A percentile compares a stretch with the other conserved stretches of the same genome.
phyloP scores from a whole-genome alignment of 1,140 invertebrate genomes.

The Drosophila micromelanica region DNA sequence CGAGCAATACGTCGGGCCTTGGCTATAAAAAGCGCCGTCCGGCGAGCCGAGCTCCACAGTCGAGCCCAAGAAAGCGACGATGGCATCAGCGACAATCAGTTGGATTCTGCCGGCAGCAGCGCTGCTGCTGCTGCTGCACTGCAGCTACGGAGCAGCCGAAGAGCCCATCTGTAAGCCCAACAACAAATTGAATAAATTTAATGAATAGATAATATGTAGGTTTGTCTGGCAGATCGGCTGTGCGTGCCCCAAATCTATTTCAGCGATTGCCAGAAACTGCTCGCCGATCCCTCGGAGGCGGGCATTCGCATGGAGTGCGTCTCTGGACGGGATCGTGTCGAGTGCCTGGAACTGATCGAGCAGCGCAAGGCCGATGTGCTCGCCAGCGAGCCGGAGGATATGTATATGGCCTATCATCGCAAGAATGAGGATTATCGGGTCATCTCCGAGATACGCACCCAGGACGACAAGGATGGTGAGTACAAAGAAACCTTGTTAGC shows the following conservation, averaged over 20 bases:
- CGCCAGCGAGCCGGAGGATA: conserved; percentile 90
- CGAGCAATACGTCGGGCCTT: conserved; percentile 1
- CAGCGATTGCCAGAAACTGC: conserved; percentile 88
- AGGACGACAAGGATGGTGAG: conserved; percentile 86
- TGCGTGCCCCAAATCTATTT: conserved; percentile 88
- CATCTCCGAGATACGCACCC: conserved; percentile 89
- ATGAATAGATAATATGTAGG: no score
- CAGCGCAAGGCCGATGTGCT: conserved; percentile 91
- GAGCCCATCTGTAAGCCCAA: conserved; percentile 64
- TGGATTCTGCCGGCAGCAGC: conserved; percentile 22
- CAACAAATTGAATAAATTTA: no score
- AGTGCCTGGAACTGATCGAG: conserved; percentile 90
- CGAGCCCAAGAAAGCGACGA: conserved; percentile 50
- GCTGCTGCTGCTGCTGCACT: conserved; percentile 37
- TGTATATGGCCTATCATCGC: conserved; percentile 91
- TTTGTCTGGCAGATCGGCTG: conserved; percentile 87
- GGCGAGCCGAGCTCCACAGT: conserved; percentile 60
- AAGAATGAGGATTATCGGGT: conserved; percentile 87
- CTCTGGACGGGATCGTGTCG: conserved; percentile 89
- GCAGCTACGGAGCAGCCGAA: conserved; percentile 35
- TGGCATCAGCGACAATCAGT: conserved; percentile 30
- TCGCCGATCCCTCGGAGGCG: conserved; percentile 87
- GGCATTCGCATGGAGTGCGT: conserved; percentile 88
- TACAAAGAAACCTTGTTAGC: no score
- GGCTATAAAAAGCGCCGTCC: conserved; percentile 68